Evolutionary conservation across 2,797 vertebrate species (phyloP).

Genomic region (Staurois parvus): DNA sequence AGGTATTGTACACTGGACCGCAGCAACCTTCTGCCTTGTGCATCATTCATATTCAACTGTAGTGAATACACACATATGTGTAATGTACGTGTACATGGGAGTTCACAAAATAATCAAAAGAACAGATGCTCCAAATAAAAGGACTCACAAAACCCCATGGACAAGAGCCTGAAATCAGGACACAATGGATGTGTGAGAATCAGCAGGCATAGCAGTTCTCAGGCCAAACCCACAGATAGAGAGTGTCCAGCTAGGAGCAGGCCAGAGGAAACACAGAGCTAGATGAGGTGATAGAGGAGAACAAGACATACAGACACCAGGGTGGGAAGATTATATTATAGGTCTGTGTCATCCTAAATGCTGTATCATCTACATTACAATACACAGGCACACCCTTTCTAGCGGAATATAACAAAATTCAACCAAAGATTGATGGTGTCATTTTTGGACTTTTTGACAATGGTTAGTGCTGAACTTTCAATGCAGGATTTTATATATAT

Average conservation of each 20-base stretch:
- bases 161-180: constrained; percentile 30
- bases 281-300: background rate
- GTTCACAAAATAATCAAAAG: constrained; percentile 19
- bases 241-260: constrained; percentile 10
- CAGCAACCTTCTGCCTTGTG: background rate
- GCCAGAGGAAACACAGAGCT: background rate
- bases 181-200: constrained; percentile 57
- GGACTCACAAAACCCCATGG: constrained; percentile 3
- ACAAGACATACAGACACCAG: constrained; percentile 25
- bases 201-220: constrained; percentile 48
- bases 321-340: constrained; percentile 1
- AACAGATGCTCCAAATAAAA: constrained; percentile 39
- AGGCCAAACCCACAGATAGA: constrained; percentile 44
- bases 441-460: no score
- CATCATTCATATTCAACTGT: background rate
- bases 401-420: no score
- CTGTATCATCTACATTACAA: constrained; percentile 17
- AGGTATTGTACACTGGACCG: no score
- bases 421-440: no score
- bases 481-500: no score
- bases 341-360: constrained; percentile 35
- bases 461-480: no score
- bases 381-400: background rate
- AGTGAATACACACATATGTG: constrained; percentile 22
- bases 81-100: constrained; percentile 2